Evolutionary conservation across 2,113 vertebrate genomes (phyloP).

Genomic region (Pygoscelis adeliae): DNA sequence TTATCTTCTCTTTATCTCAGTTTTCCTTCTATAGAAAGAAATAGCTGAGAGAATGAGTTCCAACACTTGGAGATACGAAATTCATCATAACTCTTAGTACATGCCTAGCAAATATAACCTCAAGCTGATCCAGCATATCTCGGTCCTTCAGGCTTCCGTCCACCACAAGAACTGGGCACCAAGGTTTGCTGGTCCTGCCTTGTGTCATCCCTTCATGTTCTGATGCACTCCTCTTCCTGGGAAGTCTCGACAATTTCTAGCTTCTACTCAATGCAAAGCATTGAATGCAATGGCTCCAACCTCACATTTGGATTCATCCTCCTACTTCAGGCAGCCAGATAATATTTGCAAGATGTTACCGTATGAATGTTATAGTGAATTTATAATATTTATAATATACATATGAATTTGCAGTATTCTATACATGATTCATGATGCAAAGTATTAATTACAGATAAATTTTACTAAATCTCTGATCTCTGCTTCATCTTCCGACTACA

Average conservation of each 20-base stretch:
- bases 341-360: not conserved
- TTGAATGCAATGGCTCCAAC: not conserved
- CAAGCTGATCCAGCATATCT: not conserved
- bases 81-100: not conserved
- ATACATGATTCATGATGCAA: slow-evolving; percentile 56
- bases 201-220: fast-evolving
- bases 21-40: not conserved
- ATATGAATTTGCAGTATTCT: slow-evolving; percentile 30
- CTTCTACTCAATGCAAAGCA: not conserved
- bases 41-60: not conserved
- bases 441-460: slow-evolving; percentile 62
- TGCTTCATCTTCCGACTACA: slow-evolving; percentile 20
- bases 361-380: not conserved
- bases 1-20: not conserved
- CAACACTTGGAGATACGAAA: not conserved
- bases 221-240: fast-evolving
- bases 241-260: not conserved
- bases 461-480: not conserved
- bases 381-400: slow-evolving; percentile 9
- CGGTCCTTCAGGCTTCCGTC: fast-evolving
- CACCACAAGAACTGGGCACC: not conserved
- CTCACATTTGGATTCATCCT: not conserved
- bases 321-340: slow-evolving; percentile 3
- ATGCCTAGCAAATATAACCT: not conserved
- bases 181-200: not conserved